A percentile compares a stretch with the other conserved stretches of the same genome.
These are phyloP conservation scores for Acrocephalus scirpaceus DNA, from an alignment of 2,797 vertebrate genomes.

Conservation along the genomic window DNA sequence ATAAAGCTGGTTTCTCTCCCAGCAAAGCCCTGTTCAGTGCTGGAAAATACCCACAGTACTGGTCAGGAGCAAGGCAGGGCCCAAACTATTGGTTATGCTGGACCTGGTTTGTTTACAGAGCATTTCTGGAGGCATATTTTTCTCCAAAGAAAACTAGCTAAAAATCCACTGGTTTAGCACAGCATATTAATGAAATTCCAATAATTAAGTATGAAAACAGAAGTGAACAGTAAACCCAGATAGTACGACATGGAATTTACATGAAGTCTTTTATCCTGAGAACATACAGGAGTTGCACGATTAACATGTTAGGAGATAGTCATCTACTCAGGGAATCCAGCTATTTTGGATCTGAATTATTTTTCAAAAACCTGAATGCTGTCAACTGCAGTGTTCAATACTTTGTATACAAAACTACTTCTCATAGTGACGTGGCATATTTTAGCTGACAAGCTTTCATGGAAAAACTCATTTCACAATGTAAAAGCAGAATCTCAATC, in stretches of 20 bases:
- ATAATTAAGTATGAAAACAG: neutral
- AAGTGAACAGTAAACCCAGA: neutral
- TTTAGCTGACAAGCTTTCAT: neutral
- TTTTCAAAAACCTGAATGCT: neutral
- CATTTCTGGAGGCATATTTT: neutral
- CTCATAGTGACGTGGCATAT: neutral
- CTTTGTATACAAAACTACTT: neutral
- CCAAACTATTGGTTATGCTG: neutral
- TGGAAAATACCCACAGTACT: neutral
- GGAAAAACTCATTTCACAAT: neutral
- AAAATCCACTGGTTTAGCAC: neutral
- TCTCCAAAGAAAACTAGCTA: neutral
- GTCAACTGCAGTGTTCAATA: neutral
- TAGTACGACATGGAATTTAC: neutral
- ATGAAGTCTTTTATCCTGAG: neutral
- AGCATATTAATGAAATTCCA: neutral
- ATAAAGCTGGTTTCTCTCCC: neutral
- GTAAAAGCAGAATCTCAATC: neutral
- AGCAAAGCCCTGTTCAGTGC: neutral
- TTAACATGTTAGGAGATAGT: neutral
- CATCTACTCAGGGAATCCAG: neutral
- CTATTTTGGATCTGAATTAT: neutral
- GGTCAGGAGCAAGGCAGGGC: neutral
- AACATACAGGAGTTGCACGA: neutral
- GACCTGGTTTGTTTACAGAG: neutral